phyloP scores from a whole-genome alignment of 2,113 vertebrate genomes.

The Athene cunicularia region DNA sequence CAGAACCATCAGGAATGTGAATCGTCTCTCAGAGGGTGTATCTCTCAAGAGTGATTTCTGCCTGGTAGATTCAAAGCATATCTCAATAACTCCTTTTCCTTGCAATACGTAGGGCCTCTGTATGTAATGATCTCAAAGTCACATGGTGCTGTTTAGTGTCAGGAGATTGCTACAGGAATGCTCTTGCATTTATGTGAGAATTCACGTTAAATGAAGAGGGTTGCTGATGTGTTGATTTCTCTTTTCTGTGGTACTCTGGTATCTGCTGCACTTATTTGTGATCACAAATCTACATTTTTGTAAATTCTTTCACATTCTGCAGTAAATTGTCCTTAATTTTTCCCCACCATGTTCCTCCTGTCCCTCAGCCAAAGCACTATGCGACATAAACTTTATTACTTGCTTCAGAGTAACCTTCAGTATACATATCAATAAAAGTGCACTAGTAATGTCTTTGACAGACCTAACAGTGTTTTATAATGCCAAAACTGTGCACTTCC shows the following conservation, averaged over 20 bases:
- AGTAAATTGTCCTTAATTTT: not conserved
- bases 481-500: not conserved
- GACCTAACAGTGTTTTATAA: not conserved
- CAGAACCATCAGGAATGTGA: not conserved
- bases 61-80: not conserved
- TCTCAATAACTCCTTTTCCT: not conserved
- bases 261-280: not conserved
- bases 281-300: not conserved
- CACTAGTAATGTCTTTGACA: not conserved
- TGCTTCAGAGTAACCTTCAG: not conserved
- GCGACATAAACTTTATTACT: rapidly evolving
- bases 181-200: not conserved
- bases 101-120: not conserved
- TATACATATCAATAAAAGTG: not conserved
- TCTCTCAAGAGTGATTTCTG: not conserved
- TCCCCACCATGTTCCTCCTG: not conserved
- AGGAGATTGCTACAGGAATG: not conserved
- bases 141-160: not conserved
- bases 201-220: not conserved
- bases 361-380: not conserved
- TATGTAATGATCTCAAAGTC: not conserved
- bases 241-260: not conserved
- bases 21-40: not conserved
- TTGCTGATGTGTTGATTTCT: not conserved
- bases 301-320: not conserved